Conservation (phyloP, 2,797 vertebrate genomes). For the Danio albolineatus region DNA sequence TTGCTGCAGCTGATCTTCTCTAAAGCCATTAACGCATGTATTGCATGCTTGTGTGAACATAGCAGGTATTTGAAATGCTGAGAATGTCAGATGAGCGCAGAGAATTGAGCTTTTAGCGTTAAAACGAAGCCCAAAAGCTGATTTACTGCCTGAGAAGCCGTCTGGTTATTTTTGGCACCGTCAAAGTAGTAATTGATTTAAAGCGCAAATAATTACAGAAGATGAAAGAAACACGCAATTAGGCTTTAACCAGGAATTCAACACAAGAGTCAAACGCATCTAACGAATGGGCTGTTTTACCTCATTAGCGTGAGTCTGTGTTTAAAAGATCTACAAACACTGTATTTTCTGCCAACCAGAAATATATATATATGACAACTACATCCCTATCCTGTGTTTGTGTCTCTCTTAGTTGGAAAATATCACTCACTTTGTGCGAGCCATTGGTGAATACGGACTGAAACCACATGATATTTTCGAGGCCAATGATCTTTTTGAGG, state of each 20-base stretch:
- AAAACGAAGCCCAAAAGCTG: too few relatives aligned
- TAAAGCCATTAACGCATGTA: not conserved
- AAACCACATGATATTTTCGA: conserved; percentile 92
- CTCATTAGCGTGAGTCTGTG: conserved; percentile 14
- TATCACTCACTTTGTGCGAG: conserved; percentile 91
- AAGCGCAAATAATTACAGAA: conserved; percentile 17
- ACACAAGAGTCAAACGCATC: conserved; percentile 15
- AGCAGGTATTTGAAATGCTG: not conserved
- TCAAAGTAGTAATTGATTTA: conserved; percentile 31
- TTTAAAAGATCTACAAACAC: conserved; percentile 16
- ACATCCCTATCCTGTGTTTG: not conserved
- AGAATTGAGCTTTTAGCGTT: not conserved
- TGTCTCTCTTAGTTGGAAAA: conserved; percentile 86
- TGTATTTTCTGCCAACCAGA: not conserved
- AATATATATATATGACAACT: not conserved
- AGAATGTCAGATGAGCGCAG: not conserved
- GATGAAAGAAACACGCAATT: conserved; percentile 28
- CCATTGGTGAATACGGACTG: conserved; percentile 89
- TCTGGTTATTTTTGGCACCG: not conserved
- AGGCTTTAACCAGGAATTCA: conserved; percentile 9
- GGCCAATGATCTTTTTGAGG: conserved; percentile 95
- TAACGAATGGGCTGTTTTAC: conserved; percentile 31
- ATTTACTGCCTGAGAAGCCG: not conserved
- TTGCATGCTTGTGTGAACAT: not conserved
- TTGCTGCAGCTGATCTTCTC: not conserved